Evolutionary conservation across 2,888 invertebrate genomes (phyloP).

Genomic region (Pachydiplax longipennis): DNA sequence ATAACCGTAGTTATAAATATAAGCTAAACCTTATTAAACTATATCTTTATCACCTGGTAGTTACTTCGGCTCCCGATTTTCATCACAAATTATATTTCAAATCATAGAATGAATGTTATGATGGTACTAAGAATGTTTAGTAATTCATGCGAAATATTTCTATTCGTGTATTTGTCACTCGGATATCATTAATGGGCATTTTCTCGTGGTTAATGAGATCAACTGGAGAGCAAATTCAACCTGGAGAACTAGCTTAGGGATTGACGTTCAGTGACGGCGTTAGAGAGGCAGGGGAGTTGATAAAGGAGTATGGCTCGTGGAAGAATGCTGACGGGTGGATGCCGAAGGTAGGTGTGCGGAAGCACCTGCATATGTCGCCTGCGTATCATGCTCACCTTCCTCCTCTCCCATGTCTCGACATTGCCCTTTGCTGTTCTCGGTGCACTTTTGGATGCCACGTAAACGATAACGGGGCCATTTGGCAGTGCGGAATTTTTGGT

Average conservation of each 20-base stretch:
- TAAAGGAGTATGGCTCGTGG: background rate
- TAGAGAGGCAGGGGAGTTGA: background rate
- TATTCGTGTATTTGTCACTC: too few species aligned
- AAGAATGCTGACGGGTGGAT: background rate
- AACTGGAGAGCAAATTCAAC: background rate
- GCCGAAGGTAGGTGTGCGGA: background rate
- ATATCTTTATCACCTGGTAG: too few species aligned
- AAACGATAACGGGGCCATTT: background rate
- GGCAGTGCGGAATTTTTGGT: background rate
- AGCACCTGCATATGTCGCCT: conserved; percentile 21
- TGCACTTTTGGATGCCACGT: background rate
- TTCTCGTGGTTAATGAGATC: background rate
- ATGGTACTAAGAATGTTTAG: too few species aligned
- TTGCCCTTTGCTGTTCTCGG: background rate
- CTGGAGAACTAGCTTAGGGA: background rate
- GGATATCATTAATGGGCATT: too few species aligned
- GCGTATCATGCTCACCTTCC: too few species aligned
- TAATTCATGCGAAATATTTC: too few species aligned
- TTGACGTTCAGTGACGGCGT: background rate
- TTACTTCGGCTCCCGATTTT: too few species aligned
- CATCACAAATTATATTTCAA: too few species aligned
- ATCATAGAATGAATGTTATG: too few species aligned
- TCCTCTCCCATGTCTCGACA: background rate
- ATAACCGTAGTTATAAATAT: too few species aligned
- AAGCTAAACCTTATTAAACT: too few species aligned